A percentile compares a stretch with the other conserved stretches of the same genome.
Evolutionary conservation across 2,113 vertebrate species (phyloP).

Genomic region (Solenodon paradoxus): DNA sequence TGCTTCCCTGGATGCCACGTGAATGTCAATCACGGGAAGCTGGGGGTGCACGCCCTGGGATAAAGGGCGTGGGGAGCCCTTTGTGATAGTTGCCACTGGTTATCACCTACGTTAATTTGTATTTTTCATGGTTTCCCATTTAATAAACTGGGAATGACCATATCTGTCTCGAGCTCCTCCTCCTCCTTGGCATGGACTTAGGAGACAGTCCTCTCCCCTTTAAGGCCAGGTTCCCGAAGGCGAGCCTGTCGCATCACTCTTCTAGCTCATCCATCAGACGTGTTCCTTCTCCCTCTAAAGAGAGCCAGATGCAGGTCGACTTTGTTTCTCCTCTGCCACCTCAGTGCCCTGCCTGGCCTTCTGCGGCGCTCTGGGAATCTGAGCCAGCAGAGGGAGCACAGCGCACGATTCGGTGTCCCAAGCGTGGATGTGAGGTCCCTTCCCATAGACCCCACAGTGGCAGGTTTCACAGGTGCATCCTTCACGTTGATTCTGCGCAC

Average conservation of each 20-base stretch:
- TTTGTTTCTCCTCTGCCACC: neutral
- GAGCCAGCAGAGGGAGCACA: conserved; percentile 72
- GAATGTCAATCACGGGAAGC: conserved; percentile 18
- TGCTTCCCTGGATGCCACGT: neutral
- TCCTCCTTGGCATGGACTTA: no score
- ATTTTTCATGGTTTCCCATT: neutral
- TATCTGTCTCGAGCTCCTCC: neutral
- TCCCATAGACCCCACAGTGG: neutral
- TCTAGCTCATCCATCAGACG: rapidly evolving
- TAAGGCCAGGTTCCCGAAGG: neutral
- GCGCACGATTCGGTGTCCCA: conserved; percentile 39
- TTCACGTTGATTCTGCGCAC: neutral
- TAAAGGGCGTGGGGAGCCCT: neutral
- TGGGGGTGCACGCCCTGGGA: neutral
- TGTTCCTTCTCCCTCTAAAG: neutral
- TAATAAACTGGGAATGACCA: neutral
- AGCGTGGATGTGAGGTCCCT: neutral
- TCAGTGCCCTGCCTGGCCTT: neutral
- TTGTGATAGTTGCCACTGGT: neutral
- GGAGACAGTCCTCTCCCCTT: neutral
- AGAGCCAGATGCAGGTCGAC: neutral
- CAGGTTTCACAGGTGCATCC: neutral
- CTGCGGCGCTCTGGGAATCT: conserved; percentile 46
- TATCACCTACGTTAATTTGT: neutral
- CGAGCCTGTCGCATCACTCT: neutral